Evolutionary conservation across 1,140 invertebrate genomes (phyloP).

Genomic region (Zelostemma sp.): DNA sequence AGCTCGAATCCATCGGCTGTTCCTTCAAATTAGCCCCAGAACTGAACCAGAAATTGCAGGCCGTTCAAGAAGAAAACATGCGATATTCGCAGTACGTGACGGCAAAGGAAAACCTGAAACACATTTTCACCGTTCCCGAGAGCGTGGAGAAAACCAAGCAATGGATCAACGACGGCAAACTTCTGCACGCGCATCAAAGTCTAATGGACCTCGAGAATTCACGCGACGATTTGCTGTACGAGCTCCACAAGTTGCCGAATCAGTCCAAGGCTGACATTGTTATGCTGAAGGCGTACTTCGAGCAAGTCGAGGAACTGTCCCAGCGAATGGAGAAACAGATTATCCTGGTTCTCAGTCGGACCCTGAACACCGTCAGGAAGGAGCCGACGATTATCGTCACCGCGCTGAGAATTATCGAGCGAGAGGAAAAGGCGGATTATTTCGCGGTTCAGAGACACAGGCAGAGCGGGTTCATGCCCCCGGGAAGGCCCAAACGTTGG

Average conservation of each 20-base stretch:
- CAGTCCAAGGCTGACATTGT: slow-evolving; percentile 91
- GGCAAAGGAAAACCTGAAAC: slow-evolving; percentile 97
- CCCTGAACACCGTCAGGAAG: slow-evolving; percentile 93
- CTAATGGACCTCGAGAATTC: slow-evolving; percentile 97
- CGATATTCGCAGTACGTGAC: slow-evolving; percentile 96
- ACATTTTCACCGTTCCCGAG: slow-evolving; percentile 97
- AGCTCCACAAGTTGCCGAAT: slow-evolving; percentile 93
- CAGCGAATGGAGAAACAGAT: slow-evolving; percentile 93
- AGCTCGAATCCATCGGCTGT: slow-evolving; percentile 60
- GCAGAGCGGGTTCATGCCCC: slow-evolving; percentile 90
- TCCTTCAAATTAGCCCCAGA: slow-evolving; percentile 77
- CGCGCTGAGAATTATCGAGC: slow-evolving; percentile 94
- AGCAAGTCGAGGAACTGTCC: slow-evolving; percentile 93
- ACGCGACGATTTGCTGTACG: slow-evolving; percentile 91
- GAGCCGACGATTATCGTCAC: slow-evolving; percentile 97
- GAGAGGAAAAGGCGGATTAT: slow-evolving; percentile 93
- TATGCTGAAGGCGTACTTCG: slow-evolving; percentile 95
- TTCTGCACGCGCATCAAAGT: slow-evolving; percentile 95
- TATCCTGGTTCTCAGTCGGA: slow-evolving; percentile 88
- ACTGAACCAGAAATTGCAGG: slow-evolving; percentile 83
- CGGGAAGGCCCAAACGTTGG: slow-evolving; percentile 95
- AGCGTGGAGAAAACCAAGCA: slow-evolving; percentile 95
- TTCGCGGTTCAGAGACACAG: slow-evolving; percentile 83
- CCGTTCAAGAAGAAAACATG: slow-evolving; percentile 92
- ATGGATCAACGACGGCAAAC: slow-evolving; percentile 94